Conservation (phyloP, 2,113 vertebrate species). For the Archilochus colubris region DNA sequence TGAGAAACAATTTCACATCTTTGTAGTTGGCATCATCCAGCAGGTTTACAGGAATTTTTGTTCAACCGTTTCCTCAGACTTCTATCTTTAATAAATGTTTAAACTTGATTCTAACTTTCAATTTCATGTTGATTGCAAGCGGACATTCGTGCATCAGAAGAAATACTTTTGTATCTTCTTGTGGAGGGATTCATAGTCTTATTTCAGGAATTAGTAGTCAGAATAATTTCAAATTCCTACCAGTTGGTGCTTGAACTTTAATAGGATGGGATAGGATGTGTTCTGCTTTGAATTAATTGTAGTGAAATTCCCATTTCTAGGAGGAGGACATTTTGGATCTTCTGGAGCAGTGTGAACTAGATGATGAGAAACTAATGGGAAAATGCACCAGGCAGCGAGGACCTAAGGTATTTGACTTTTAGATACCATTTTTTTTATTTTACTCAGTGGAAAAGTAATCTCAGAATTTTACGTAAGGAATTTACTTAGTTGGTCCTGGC, state of each 20-base stretch:
- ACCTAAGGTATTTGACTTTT: constrained; percentile 75
- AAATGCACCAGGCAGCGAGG: constrained; percentile 87
- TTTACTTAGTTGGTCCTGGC: not conserved
- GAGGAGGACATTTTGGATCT: constrained; percentile 98
- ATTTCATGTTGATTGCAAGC: not conserved
- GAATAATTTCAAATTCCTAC: not conserved
- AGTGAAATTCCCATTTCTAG: constrained; percentile 70
- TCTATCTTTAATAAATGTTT: not conserved
- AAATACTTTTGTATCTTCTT: not conserved
- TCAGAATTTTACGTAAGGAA: not conserved
- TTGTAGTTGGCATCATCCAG: not conserved
- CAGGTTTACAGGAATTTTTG: not conserved
- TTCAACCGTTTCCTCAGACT: not conserved
- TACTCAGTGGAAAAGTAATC: not conserved
- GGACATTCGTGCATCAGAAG: not conserved
- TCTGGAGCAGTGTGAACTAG: constrained; percentile 95
- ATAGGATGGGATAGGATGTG: not conserved
- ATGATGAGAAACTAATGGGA: constrained; percentile 95
- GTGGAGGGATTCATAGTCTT: not conserved
- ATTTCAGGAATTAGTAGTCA: not conserved
- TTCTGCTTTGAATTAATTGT: not conserved
- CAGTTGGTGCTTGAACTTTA: not conserved
- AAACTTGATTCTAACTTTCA: not conserved
- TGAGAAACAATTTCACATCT: not conserved
- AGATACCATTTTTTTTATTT: not conserved